Percentiles rank a stretch among this genome's conserved stretches.
Conservation (phyloP, 92 coral and sea anemone genomes). For the Palythoa grandiflora region DNA sequence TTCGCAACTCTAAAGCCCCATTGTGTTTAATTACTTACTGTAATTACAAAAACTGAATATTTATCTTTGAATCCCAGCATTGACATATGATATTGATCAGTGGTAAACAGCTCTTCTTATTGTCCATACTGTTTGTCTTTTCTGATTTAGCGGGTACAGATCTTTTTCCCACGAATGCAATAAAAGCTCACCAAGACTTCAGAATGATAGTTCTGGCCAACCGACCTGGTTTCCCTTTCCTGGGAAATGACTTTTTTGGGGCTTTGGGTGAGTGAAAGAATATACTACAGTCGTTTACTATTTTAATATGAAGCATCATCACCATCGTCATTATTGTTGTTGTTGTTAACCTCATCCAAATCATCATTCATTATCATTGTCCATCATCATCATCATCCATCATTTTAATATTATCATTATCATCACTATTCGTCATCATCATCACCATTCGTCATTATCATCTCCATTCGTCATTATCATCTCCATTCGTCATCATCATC, state of each 20-base stretch:
- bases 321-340: too few species aligned
- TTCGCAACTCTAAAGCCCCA: too few species aligned
- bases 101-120: background rate
- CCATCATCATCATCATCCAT: too few species aligned
- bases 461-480: too few species aligned
- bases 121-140: background rate
- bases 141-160: slow-evolving; percentile 40
- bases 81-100: background rate
- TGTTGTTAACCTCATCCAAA: too few species aligned
- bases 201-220: slow-evolving; percentile 96
- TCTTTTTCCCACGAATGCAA: slow-evolving; percentile 70
- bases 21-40: too few species aligned
- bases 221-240: slow-evolving; percentile 98
- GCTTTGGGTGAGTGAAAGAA: slow-evolving; percentile 77
- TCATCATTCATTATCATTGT: too few species aligned
- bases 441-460: too few species aligned
- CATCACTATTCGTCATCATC: too few species aligned
- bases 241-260: slow-evolving; percentile 98
- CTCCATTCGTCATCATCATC: too few species aligned
- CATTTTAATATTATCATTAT: too few species aligned
- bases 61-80: background rate
- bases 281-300: background rate
- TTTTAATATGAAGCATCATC: background rate
- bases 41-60: too few species aligned
- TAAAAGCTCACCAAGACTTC: slow-evolving; percentile 89